A percentile compares a stretch with the other conserved stretches of the same genome.
Evolutionary conservation across 2,888 invertebrate species (phyloP).

Genomic region (Pyrgus malvae): DNA sequence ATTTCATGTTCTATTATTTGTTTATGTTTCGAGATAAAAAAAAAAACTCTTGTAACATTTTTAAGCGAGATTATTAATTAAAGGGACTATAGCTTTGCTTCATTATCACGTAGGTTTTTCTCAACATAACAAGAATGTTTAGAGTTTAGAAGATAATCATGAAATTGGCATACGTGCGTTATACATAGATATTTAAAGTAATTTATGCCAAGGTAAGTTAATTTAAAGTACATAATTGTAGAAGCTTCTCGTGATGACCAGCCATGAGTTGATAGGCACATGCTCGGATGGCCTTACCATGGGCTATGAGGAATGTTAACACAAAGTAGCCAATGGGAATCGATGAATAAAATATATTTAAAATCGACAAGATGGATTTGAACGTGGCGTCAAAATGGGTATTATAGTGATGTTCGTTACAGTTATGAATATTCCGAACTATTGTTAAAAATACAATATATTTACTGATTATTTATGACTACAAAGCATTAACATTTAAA

Average conservation of each 20-base stretch:
- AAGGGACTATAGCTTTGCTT: no score
- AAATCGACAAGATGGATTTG: not conserved
- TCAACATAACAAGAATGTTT: no score
- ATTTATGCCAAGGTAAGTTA: not conserved
- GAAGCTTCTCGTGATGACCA: not conserved
- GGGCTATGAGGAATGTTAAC: constrained; percentile 9
- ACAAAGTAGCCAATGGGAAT: not conserved
- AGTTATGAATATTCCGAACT: no score
- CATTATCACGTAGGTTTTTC: no score
- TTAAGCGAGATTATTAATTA: no score
- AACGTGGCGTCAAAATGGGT: not conserved
- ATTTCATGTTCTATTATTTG: no score
- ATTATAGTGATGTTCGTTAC: not conserved
- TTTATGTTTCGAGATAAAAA: not conserved
- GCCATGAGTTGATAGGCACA: constrained; percentile 13
- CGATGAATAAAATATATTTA: not conserved
- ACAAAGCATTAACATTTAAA: no score
- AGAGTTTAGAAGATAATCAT: no score
- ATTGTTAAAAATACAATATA: no score
- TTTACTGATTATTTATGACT: no score
- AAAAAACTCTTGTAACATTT: not conserved
- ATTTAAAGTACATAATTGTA: not conserved
- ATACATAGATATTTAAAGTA: not conserved
- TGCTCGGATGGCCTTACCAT: constrained; percentile 1
- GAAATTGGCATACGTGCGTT: not conserved